Conservation (phyloP, 2,113 vertebrate genomes). For the Sebastes fasciatus region DNA sequence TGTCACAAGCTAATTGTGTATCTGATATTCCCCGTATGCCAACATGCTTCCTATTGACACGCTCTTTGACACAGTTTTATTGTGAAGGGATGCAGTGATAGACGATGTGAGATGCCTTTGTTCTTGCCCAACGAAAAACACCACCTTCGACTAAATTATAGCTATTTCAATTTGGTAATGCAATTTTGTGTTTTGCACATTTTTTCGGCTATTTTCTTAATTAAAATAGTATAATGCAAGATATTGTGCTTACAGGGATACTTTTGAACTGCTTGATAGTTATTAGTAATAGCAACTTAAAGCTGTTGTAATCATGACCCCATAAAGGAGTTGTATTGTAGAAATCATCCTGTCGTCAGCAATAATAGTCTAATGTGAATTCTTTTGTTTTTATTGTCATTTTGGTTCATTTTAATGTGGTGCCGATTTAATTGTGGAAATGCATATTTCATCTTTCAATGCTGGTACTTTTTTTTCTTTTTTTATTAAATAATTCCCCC, state of each 20-base stretch:
- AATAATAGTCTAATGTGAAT: constrained; percentile 53
- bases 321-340: constrained; percentile 19
- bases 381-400: constrained; percentile 20
- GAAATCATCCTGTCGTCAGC: constrained; percentile 28
- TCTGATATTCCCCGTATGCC: not conserved
- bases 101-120: constrained; percentile 23
- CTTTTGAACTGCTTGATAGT: constrained; percentile 33
- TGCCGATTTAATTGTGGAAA: constrained; percentile 36
- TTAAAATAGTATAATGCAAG: constrained; percentile 48
- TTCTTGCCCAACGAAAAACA: constrained; percentile 31
- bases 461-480: constrained; percentile 62
- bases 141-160: constrained; percentile 5
- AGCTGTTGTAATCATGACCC: constrained; percentile 24
- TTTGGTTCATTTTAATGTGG: constrained; percentile 60
- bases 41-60: constrained; percentile 5
- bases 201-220: constrained; percentile 40
- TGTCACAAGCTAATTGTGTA: constrained; percentile 18
- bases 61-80: not conserved
- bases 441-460: constrained; percentile 33
- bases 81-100: constrained; percentile 11
- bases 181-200: constrained; percentile 60
- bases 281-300: constrained; percentile 31
- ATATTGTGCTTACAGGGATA: constrained; percentile 29
- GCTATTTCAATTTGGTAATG: constrained; percentile 41
- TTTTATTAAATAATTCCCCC: not conserved